Percentiles rank a stretch among this genome's conserved stretches.
phyloP scores from a whole-genome alignment of 2,888 invertebrate genomes.

The Lampropteryx suffumata region DNA sequence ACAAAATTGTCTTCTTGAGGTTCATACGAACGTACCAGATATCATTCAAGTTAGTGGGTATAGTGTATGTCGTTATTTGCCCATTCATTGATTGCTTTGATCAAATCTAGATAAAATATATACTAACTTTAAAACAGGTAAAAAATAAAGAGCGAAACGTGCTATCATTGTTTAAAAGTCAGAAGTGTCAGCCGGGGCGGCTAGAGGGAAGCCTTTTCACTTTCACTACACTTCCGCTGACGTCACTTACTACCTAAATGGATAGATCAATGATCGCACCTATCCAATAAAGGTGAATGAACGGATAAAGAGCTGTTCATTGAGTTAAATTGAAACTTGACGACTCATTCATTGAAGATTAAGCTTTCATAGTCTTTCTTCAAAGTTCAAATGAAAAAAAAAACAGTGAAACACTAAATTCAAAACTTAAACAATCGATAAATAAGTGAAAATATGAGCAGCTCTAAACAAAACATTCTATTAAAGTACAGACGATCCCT shows the following conservation, averaged over 20 bases:
- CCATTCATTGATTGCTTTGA: too few species aligned
- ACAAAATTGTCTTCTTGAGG: too few species aligned
- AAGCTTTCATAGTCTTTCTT: too few species aligned
- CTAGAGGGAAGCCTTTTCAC: slow-evolving; percentile 65
- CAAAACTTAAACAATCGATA: not conserved
- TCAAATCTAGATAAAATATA: too few species aligned
- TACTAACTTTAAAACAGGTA: too few species aligned
- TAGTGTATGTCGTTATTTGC: too few species aligned
- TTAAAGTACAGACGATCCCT: slow-evolving; percentile 7
- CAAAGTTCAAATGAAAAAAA: too few species aligned
- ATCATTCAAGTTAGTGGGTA: too few species aligned
- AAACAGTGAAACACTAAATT: not conserved
- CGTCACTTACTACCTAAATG: slow-evolving; percentile 40
- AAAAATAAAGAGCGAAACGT: not conserved
- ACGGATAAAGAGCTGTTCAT: not conserved
- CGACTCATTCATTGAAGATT: not conserved
- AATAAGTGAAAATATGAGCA: not conserved
- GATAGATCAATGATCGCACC: slow-evolving; percentile 44
- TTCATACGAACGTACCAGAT: too few species aligned
- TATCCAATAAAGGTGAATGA: slow-evolving; percentile 11
- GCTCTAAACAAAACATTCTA: not conserved
- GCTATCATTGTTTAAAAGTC: slow-evolving; percentile 11
- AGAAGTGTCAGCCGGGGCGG: slow-evolving; percentile 24
- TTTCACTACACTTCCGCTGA: slow-evolving; percentile 56
- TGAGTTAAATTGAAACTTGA: not conserved